These are phyloP conservation scores for Octonoba sinensis DNA, from an alignment of 2,888 invertebrate species.

Conservation along the genomic window DNA sequence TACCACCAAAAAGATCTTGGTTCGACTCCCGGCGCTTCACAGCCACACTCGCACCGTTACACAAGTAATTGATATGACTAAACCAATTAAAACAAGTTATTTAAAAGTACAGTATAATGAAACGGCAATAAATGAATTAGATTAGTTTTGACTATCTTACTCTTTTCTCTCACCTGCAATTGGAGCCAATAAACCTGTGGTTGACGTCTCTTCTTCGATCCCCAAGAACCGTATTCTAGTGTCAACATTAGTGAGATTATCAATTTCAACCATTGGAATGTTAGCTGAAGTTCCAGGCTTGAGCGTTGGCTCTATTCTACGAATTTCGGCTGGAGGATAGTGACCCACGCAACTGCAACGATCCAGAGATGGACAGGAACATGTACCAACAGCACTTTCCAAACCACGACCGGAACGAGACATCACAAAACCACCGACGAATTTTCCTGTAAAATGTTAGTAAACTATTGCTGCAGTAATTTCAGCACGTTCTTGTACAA, in stretches of 20 bases:
- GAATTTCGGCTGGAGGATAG: slow-evolving; percentile 22
- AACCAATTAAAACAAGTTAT: too few relatives aligned
- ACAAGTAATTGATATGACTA: too few relatives aligned
- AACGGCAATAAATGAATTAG: background rate
- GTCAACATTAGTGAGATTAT: slow-evolving; percentile 7
- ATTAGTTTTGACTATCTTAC: background rate
- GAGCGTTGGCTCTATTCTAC: background rate
- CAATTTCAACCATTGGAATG: slow-evolving; percentile 2
- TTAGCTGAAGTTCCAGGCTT: background rate
- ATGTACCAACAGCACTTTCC: slow-evolving; percentile 73
- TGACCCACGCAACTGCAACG: slow-evolving; percentile 21
- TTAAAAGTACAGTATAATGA: too few relatives aligned
- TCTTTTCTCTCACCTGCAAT: slow-evolving; percentile 14
- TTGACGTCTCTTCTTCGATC: slow-evolving; percentile 13
- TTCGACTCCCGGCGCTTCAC: too few relatives aligned
- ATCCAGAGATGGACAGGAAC: slow-evolving; percentile 72
- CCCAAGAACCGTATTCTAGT: background rate
- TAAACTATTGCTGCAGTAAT: background rate
- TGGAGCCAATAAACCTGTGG: background rate
- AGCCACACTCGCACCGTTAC: too few relatives aligned
- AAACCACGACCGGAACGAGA: slow-evolving; percentile 74
- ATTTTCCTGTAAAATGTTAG: slow-evolving; percentile 9
- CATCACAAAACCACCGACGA: slow-evolving; percentile 12
- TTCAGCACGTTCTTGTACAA: background rate
- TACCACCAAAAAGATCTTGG: too few relatives aligned